Conservation (phyloP, 2,113 vertebrate genomes). For the Dicerorhinus sumatrensis region DNA sequence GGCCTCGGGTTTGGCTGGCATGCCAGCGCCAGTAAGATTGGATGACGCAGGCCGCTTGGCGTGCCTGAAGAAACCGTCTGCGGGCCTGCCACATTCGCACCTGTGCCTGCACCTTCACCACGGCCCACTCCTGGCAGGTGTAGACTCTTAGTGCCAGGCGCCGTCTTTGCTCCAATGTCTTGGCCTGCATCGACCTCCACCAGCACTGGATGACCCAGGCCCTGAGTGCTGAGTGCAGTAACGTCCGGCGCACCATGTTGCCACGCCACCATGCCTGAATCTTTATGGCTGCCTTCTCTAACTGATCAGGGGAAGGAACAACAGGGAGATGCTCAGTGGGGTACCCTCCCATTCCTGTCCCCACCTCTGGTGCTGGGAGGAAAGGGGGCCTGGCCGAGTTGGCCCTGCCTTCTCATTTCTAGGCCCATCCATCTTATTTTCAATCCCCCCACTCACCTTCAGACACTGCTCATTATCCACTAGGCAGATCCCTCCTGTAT, state of each 20-base stretch:
- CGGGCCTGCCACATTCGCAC: conserved; percentile 72
- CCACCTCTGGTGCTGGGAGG: background rate
- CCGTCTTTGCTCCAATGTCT: background rate
- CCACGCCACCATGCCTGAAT: conserved; percentile 82
- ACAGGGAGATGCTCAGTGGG: background rate
- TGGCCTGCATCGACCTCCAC: conserved; percentile 43
- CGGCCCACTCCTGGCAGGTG: conserved; percentile 71
- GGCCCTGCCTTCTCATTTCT: background rate
- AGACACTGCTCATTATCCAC: background rate
- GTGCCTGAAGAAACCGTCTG: conserved; percentile 47
- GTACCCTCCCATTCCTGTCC: background rate
- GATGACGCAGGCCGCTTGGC: conserved; percentile 63
- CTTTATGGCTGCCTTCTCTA: conserved; percentile 47
- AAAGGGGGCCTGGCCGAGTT: background rate
- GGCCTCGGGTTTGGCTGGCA: conserved; percentile 63
- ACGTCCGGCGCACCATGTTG: background rate
- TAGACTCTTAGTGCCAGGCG: conserved; percentile 34
- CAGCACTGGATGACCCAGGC: conserved; percentile 78
- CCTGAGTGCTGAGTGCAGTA: conserved; percentile 9
- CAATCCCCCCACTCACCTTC: background rate
- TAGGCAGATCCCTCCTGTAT: background rate
- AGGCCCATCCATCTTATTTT: background rate
- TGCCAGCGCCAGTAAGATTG: conserved; percentile 75
- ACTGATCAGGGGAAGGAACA: conserved; percentile 7
- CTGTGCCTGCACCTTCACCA: conserved; percentile 75